These are phyloP conservation scores for Harpalus rubripes DNA, from an alignment of 2,888 invertebrate species.

Conservation along the genomic window DNA sequence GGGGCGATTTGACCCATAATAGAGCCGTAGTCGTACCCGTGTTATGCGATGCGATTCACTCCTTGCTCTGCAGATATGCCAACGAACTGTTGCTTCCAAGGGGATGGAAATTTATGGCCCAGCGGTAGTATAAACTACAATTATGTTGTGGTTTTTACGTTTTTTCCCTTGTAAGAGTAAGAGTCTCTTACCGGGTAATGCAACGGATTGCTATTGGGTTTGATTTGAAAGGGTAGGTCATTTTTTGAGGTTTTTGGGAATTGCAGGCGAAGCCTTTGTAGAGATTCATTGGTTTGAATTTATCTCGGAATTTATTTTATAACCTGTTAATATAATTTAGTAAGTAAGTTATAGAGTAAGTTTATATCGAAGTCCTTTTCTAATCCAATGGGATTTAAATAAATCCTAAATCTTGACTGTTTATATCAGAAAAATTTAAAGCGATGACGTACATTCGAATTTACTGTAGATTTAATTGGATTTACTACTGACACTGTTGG, in stretches of 20 bases:
- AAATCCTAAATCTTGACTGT: no score
- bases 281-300: no score
- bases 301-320: no score
- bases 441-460: no score
- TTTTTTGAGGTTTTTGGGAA: background rate
- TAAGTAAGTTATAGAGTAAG: no score
- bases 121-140: slow-evolving; percentile 59
- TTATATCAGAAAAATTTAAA: no score
- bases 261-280: no score
- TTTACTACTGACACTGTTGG: no score
- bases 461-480: no score
- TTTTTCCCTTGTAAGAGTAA: slow-evolving; percentile 44
- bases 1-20: slow-evolving; percentile 63
- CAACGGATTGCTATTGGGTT: slow-evolving; percentile 2
- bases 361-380: no score
- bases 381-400: no score
- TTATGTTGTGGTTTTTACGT: slow-evolving; percentile 61
- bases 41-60: slow-evolving; percentile 35
- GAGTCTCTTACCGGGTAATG: slow-evolving; percentile 6
- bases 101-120: slow-evolving; percentile 61
- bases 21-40: slow-evolving; percentile 36
- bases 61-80: slow-evolving; percentile 32
- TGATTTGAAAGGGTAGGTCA: background rate
- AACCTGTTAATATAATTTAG: no score
- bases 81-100: slow-evolving; percentile 59